These are phyloP conservation scores for Lithophane socia DNA, from an alignment of 2,888 invertebrate species.

Conservation along the genomic window DNA sequence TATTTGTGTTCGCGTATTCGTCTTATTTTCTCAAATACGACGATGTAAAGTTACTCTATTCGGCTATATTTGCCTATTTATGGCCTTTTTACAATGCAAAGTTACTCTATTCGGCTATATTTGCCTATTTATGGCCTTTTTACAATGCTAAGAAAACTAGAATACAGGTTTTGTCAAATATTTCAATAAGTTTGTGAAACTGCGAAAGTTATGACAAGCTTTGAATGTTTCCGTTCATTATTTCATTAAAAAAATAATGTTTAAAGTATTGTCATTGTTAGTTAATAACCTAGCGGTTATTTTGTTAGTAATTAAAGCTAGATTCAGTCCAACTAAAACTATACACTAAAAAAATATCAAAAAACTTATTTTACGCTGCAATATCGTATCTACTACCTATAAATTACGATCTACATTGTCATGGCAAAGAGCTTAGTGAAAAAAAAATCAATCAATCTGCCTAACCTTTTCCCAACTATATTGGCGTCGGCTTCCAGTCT, in stretches of 20 bases:
- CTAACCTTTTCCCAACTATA: no score
- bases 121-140: no score
- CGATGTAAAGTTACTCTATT: no score
- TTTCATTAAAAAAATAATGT: neutral
- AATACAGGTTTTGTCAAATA: neutral
- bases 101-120: no score
- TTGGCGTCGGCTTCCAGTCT: no score
- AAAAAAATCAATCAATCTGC: no score
- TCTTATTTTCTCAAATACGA: no score
- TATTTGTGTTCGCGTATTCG: no score
- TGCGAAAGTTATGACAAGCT: neutral
- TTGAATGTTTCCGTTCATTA: neutral
- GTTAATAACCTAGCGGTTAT: neutral
- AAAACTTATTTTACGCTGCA: neutral
- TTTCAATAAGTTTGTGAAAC: neutral
- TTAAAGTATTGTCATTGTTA: neutral
- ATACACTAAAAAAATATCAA: slow-evolving; percentile 34
- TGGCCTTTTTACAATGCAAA: neutral
- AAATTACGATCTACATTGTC: slow-evolving; percentile 28
- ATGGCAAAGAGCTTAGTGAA: slow-evolving; percentile 12
- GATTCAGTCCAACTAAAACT: slow-evolving; percentile 68
- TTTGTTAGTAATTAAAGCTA: slow-evolving; percentile 70
- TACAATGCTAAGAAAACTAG: neutral
- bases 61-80: no score
- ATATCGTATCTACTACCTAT: neutral